Evolutionary conservation across 92 coral and sea anemone species (phyloP).

Genomic region (Epizoanthus stellaris): DNA sequence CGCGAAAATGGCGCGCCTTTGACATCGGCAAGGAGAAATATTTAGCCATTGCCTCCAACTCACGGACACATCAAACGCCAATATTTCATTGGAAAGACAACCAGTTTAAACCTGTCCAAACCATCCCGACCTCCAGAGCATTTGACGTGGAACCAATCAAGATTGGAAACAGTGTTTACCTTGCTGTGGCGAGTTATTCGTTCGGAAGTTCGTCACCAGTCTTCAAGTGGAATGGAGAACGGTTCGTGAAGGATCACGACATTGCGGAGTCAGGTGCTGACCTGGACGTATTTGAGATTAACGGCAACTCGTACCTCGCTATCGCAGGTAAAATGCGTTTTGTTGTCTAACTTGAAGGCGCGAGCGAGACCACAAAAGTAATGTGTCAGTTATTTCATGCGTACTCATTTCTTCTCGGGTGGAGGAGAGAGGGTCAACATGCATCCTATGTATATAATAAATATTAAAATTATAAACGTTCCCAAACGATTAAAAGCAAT

Average conservation of each 20-base stretch:
- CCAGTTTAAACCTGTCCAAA: slow-evolving; percentile 75
- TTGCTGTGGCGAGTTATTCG: slow-evolving; percentile 78
- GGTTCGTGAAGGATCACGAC: slow-evolving; percentile 79
- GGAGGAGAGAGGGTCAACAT: no score
- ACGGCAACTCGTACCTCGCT: slow-evolving; percentile 73
- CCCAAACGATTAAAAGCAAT: no score
- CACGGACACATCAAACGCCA: slow-evolving; percentile 73
- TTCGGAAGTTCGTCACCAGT: slow-evolving; percentile 75
- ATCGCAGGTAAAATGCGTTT: slow-evolving; percentile 68
- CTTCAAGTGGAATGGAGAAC: slow-evolving; percentile 87
- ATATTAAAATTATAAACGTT: no score
- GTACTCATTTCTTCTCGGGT: not conserved
- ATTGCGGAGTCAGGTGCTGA: slow-evolving; percentile 86
- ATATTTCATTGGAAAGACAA: slow-evolving; percentile 82
- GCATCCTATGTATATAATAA: no score
- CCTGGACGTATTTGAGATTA: slow-evolving; percentile 80
- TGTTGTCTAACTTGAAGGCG: not conserved
- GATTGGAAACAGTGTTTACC: slow-evolving; percentile 71
- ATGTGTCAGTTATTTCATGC: not conserved
- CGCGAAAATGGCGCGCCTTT: slow-evolving; percentile 90
- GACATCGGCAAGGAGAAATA: slow-evolving; percentile 74
- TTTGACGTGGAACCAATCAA: slow-evolving; percentile 86
- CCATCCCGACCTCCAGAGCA: slow-evolving; percentile 70
- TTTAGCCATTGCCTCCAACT: slow-evolving; percentile 86
- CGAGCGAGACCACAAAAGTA: not conserved